phyloP scores from a whole-genome alignment of 1,140 invertebrate genomes.

The Metopolophium dirhodum region DNA sequence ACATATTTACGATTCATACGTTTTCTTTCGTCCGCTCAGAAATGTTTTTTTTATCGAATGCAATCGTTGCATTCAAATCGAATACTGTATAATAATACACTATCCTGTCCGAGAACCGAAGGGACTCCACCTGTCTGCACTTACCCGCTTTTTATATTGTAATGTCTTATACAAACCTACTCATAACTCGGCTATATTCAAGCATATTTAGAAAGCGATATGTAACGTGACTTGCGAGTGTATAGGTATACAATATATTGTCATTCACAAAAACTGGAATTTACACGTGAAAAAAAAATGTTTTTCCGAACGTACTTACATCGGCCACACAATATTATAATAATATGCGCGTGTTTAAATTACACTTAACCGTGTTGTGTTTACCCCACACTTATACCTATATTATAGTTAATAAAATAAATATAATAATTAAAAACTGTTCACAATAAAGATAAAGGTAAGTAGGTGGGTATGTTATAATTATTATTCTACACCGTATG shows the following conservation, averaged over 20 bases:
- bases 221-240: not conserved
- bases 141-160: not conserved
- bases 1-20: too few species aligned
- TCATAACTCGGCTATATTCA: not conserved
- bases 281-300: not conserved
- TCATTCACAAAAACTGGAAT: not conserved
- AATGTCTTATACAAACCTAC: not conserved
- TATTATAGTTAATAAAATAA: not conserved
- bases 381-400: not conserved
- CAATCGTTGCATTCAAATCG: too few species aligned
- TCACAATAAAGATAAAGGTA: not conserved
- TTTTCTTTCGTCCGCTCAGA: too few species aligned
- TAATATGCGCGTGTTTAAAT: not conserved
- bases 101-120: too few species aligned
- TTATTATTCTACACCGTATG: not conserved
- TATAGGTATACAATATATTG: not conserved
- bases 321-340: not conserved
- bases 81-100: too few species aligned
- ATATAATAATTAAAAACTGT: constrained; percentile 22
- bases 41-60: too few species aligned
- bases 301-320: not conserved
- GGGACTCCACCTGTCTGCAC: too few species aligned
- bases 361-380: not conserved
- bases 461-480: not conserved
- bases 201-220: not conserved